phyloP scores from a whole-genome alignment of 2,888 invertebrate species.

The Germaria angustata region DNA sequence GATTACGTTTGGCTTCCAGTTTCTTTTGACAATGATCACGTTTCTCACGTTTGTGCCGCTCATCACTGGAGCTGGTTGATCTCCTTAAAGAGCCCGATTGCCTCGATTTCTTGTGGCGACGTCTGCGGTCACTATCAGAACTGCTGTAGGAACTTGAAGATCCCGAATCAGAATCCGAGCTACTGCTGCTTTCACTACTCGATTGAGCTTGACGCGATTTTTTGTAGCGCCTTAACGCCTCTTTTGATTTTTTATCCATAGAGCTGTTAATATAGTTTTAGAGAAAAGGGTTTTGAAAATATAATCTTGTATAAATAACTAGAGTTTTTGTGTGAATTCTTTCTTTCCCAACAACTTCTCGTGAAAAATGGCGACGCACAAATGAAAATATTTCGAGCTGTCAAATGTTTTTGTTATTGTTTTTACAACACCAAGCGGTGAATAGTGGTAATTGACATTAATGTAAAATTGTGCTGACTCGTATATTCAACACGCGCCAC shows the following conservation, averaged over 20 bases:
- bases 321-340: background rate
- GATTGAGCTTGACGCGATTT: conserved; percentile 77
- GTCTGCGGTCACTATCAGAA: conserved; percentile 74
- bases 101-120: conserved; percentile 81
- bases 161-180: conserved; percentile 76
- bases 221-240: conserved; percentile 77
- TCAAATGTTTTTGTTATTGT: conserved; percentile 41
- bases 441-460: background rate
- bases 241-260: conserved; percentile 79
- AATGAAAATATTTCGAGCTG: conserved; percentile 27
- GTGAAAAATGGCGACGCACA: conserved; percentile 61
- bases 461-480: too few relatives aligned
- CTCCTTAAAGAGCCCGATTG: conserved; percentile 74
- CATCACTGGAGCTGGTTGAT: conserved; percentile 83
- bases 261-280: background rate
- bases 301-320: background rate
- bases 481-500: background rate
- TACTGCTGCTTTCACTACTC: conserved; percentile 77
- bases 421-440: background rate
- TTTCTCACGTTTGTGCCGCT: conserved; percentile 78
- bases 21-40: conserved; percentile 79
- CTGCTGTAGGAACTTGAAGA: conserved; percentile 78
- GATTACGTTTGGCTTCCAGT: conserved; percentile 78
- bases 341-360: conserved; percentile 5
- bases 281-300: background rate